phyloP scores from a whole-genome alignment of 1,140 invertebrate species.

The Sinella curviseta region DNA sequence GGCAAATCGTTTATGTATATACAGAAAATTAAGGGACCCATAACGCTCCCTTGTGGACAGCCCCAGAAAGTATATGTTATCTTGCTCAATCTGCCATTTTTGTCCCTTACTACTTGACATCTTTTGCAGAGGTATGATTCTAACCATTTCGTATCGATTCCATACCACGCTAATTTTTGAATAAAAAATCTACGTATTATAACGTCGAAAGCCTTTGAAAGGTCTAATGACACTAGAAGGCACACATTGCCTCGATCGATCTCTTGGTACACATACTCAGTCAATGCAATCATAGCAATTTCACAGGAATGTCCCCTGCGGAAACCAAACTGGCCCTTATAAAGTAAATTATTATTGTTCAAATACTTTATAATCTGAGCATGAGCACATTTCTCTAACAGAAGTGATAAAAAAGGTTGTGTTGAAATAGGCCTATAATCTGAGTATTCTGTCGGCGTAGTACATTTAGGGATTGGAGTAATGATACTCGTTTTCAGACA shows the following conservation, averaged over 20 bases:
- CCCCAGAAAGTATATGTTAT: not conserved
- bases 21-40: slow-evolving; percentile 38
- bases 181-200: slow-evolving; percentile 3
- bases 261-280: not conserved
- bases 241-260: slow-evolving; percentile 27
- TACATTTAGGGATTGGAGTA: not conserved
- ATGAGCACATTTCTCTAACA: slow-evolving; percentile 6
- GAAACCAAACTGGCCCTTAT: slow-evolving; percentile 31
- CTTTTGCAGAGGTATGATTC: slow-evolving; percentile 10
- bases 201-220: slow-evolving; percentile 33
- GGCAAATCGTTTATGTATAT: slow-evolving; percentile 40
- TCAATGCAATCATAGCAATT: not conserved
- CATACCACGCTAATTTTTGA: slow-evolving; percentile 25
- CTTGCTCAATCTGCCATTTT: not conserved
- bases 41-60: slow-evolving; percentile 29
- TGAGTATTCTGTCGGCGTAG: not conserved
- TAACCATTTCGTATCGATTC: slow-evolving; percentile 27
- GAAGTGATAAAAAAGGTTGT: not conserved
- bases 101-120: not conserved
- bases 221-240: slow-evolving; percentile 25
- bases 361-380: not conserved
- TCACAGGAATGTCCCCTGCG: slow-evolving; percentile 12
- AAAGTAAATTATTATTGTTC: not conserved
- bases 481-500: not conserved
- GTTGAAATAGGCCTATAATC: not conserved